Base-by-base conservation (phyloP, 2,888 invertebrate genomes). In the Zaprionus obscuricornis region DNA sequence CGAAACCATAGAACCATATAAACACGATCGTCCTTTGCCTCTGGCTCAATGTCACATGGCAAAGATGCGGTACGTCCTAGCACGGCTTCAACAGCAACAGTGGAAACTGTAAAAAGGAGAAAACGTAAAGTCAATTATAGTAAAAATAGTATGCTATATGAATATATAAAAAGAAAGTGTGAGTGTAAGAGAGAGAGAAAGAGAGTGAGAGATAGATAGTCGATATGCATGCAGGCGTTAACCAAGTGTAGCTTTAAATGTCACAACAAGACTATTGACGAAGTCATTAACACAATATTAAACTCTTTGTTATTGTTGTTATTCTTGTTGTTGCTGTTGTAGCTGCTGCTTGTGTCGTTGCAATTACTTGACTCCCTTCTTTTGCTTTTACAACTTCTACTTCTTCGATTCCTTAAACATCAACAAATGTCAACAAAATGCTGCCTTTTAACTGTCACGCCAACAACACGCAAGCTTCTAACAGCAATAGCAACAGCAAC, bases 1-100 rank as follows among this genome's bases (percentile, higher is more conserved):
- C 96, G 92, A 90, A 96, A 97, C 97, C 97, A 97, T 47, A 97
- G 92, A 77, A 97, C 96, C 96, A 97, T 96, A 91, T 96, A 96
- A 62, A 97, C 96, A 66, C 95, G 93, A 90, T 97, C 97, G 85
- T 96, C 96, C 83, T 94, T 93, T 52, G 94, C 93, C 88, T 94
- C 93, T 50, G 96, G 96, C 83, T 95, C 95, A 90, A 97, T 96
- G 92, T 97, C 96, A 92, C 97, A 97, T 26, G 97, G 97, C 85
- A 97, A 91, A 45, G 95, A 94, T 56, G 96, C 96, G 74, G 95
- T 95, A 46, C 94, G 93, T 4, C 96, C 96, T 69, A 96, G 91
- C 33, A 97, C 96, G 7, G 96, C 96, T 86, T 95, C 96, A 73
- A 97, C 96, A 69, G 93, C 92, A 54, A 93, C 92, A 45, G 93